Base-by-base conservation (phyloP, 2,113 vertebrate genomes). In the Pterocles gutturalis region DNA sequence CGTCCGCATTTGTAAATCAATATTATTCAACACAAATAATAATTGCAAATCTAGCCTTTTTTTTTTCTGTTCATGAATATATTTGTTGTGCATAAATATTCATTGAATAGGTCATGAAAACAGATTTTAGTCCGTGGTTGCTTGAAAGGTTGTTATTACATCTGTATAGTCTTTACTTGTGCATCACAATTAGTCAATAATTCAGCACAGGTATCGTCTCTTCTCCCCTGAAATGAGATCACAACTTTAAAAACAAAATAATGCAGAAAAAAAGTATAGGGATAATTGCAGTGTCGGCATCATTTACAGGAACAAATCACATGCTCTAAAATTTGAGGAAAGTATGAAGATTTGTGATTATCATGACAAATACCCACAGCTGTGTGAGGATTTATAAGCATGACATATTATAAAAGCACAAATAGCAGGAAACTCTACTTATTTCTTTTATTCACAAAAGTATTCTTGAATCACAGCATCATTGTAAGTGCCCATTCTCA, bases 331-430 rank as follows among this genome's bases (percentile, higher is more conserved):
- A 92, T 87, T 79, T 87, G 89, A 85, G 70, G 18, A 55, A 96
- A 91, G n/a, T 95, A 76, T 54, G 80, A 96, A 91, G 83, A 87
- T 87, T 96, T 0, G 0, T 76, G 65, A 96, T 97, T 97, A 92
- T 91, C 91, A 96, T 95, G 83, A 97, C 83, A 97, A 97, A 96
- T 72, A 83, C 54, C 22, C 89, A 92, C 96, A 97, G 96, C 95
- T 96, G 94, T 93, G 72, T 85, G 83, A 80, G 61, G 65, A 85
- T 92, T 95, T 96, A 96, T 91, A 91, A 67, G 49, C 49, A 69
- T 75, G n/a, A 82, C 69, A 87, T 87, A 61, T 75, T 88, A 78
- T 69, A 92, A 97, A 92, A 82, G 33, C 65, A 58, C 36, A 94
- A 96, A 92, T 95, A 96, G 84, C 91, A 87, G 96, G 91, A 97